Evolutionary conservation across 2,888 invertebrate genomes (phyloP), one percentile per base, ranked within the genome.

Genomic region (Hoplodrina blanda): DNA sequence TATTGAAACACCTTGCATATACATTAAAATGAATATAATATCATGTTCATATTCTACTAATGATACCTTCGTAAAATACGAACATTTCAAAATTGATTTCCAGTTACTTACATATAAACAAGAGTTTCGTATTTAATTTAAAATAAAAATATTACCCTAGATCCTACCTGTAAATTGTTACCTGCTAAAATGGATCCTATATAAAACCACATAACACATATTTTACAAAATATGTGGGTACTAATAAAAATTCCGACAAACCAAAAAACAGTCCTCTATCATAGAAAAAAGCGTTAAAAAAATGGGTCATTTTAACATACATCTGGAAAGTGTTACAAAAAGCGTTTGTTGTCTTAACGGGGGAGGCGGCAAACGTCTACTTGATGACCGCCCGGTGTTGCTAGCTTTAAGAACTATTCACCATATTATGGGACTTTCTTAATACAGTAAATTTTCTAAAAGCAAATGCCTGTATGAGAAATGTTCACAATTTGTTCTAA

Each of bases 311-410:
- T 52, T 13, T 46, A 46, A 30, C n/a, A 56, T 11, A 46, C 33
- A 73, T 55, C 77, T 57, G 54, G 60, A 78, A 65, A 80, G 68
- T 83, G 68, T 60, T 71, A 50, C 44, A 67, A 78, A 68, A 67
- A 69, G 19, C 65, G 50, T 69, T 67, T 75, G 83, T 84, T 78
- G 66, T 69, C 63, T 70, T 60, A 55, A 70, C 25, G 62, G 62
- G 62, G 71, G 72, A 62, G 69, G 69, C 73, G 59, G 72, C 57
- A 69, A 68, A 55, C 50, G 63, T 56, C 70, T 73, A 68, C 72
- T 73, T 68, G 52, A 52, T 57, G 60, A 71, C 53, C n/a, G 19
- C 1, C 2, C 55, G 49, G 81, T 84, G 83, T 84, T 84, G 81
- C 83, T 61, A 73, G 57, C 56, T 10, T 60, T 59, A 54, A 10